A percentile compares a stretch with the other conserved stretches of the same genome.
These are phyloP conservation scores for Aythya baeri DNA, from an alignment of 2,113 vertebrate genomes.

Conservation along the genomic window DNA sequence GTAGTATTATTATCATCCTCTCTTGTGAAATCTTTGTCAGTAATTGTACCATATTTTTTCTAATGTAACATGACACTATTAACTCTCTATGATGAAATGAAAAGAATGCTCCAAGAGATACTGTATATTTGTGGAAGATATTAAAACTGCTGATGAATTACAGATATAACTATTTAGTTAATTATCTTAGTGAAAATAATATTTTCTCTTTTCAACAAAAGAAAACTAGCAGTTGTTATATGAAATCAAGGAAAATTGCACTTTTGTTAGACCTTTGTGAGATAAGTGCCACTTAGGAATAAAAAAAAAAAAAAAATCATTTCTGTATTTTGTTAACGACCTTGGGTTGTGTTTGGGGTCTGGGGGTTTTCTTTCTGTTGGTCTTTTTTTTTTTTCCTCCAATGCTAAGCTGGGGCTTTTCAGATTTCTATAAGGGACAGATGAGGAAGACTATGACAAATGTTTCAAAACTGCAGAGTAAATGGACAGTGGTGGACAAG, in stretches of 20 bases:
- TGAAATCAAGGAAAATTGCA: conserved; percentile 30
- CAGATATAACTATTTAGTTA: conserved; percentile 43
- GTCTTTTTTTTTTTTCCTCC: accelerated
- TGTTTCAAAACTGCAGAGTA: not conserved
- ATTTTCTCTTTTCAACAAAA: not conserved
- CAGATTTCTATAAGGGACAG: not conserved
- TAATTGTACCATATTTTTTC: conserved; percentile 50
- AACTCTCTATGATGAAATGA: conserved; percentile 28
- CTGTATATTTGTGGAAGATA: conserved; percentile 27
- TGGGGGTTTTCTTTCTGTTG: not conserved
- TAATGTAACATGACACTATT: conserved; percentile 43
- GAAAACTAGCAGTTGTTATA: not conserved
- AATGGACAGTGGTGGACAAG: not conserved
- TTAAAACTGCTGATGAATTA: conserved; percentile 48
- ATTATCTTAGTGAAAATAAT: conserved; percentile 51
- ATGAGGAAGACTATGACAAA: not conserved
- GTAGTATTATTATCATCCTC: conserved; percentile 31
- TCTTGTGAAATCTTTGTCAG: conserved; percentile 50
- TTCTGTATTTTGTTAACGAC: not conserved
- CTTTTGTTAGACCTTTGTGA: not conserved
- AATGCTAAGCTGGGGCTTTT: not conserved
- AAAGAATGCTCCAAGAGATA: conserved; percentile 42
- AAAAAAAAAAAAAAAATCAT: not conserved
- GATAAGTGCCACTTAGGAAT: not conserved
- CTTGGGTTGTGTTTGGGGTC: not conserved